A percentile compares a stretch with the other conserved stretches of the same genome.
These are phyloP conservation scores for Sinohyriopsis cumingii DNA, from an alignment of 2,888 invertebrate species.

Conservation along the genomic window DNA sequence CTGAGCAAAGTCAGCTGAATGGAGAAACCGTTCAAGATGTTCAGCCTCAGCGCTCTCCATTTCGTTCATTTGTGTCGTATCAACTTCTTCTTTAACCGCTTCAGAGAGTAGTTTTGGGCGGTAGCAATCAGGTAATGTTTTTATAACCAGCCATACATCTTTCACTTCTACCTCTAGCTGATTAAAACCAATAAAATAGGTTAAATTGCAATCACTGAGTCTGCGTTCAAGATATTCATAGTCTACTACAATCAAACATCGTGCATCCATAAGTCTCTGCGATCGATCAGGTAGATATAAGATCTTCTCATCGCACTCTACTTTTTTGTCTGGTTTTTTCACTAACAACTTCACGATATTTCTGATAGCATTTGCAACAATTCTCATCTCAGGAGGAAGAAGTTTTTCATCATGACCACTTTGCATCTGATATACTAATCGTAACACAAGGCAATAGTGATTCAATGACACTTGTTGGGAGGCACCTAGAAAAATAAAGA, in stretches of 20 bases:
- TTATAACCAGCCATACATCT: neutral
- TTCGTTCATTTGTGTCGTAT: no score
- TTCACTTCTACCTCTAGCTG: no score
- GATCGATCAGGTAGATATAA: constrained; percentile 16
- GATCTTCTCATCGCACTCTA: neutral
- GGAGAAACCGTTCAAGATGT: no score
- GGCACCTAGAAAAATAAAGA: no score
- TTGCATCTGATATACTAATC: constrained; percentile 7
- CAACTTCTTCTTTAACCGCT: no score
- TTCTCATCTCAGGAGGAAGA: constrained; percentile 31
- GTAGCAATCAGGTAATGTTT: no score
- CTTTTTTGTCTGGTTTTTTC: neutral
- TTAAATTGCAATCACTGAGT: neutral
- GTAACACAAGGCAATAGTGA: no score
- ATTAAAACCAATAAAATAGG: no score
- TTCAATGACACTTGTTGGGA: no score
- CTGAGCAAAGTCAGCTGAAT: no score
- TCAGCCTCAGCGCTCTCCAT: no score
- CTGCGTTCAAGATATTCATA: constrained; percentile 12
- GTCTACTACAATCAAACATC: constrained; percentile 19
- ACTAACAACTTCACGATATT: neutral
- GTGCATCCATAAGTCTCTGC: constrained; percentile 12
- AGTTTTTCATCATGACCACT: constrained; percentile 16
- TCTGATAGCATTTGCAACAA: constrained; percentile 1
- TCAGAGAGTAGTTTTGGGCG: no score